Evolutionary conservation across 2,888 invertebrate species (phyloP), one percentile per base, ranked within the genome.

Genomic region (Helicoverpa assulta): DNA sequence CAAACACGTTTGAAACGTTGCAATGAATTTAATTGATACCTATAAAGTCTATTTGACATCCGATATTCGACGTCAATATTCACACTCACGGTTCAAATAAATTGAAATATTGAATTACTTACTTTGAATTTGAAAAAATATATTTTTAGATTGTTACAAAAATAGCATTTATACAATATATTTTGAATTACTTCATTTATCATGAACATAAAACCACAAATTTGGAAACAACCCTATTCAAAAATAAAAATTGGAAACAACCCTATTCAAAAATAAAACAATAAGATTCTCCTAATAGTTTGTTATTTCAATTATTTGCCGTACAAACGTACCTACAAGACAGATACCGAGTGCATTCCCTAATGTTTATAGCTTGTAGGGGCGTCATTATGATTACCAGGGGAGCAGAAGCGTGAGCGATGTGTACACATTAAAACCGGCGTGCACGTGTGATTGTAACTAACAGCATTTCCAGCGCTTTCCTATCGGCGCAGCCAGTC

Each of bases 401-500:
- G 57, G 37, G 21, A 7, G 62, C 54, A 67, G 54, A 51, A 70
- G 58, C 18, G 10, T 29, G 21, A 55, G 51, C 47, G 51, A 53
- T 69, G 56, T 74, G 55, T 56, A 66, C 51, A 56, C 70, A 55
- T 66, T 70, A 53, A 66, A 67, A 60, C 53, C 64, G 43, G 51
- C 59, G 66, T 64, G 63, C 76, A 82, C 71, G 60, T 79, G 73
- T 82, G 72, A 76, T 78, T 82, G 77, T 82, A 84, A 76, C 71
- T 75, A 78, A 78, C 81, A 80, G 81, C 78, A 80, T 85, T 88
- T 84, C 83, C 88, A 84, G 83, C 82, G 80, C 83, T 85, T 85
- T 85, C 82, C 79, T 82, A 85, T 86, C 83, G 79, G 76, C 78
- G 75, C 80, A 78, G 83, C 69, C 80, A 81, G 80, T 77, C 77